A percentile compares a stretch with the other conserved stretches of the same genome.
Conservation (phyloP, 2,888 invertebrate genomes). For the Phaedon cochleariae region DNA sequence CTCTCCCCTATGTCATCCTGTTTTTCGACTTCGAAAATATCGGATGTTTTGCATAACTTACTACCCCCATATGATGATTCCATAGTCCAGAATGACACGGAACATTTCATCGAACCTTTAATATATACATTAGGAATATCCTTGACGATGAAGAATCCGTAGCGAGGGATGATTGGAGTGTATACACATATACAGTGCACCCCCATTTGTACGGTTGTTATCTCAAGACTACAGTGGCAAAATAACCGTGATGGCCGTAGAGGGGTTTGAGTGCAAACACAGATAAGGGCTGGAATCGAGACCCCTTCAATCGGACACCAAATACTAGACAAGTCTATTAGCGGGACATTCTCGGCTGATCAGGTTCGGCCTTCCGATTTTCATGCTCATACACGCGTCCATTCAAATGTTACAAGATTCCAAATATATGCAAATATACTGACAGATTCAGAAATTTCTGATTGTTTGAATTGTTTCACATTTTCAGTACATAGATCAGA, state of each 20-base stretch:
- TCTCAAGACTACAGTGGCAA: conserved; percentile 53
- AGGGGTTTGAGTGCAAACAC: conserved; percentile 51
- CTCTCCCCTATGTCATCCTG: too few species aligned
- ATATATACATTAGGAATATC: too few species aligned
- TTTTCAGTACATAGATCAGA: too few species aligned
- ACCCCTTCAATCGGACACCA: conserved; percentile 44
- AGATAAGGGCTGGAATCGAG: conserved; percentile 47
- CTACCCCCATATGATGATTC: too few species aligned
- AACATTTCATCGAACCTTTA: too few species aligned
- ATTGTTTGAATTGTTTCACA: too few species aligned
- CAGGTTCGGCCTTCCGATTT: not conserved
- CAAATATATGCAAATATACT: too few species aligned
- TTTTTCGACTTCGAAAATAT: too few species aligned
- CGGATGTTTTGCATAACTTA: too few species aligned
- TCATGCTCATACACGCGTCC: not conserved
- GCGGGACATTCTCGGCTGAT: conserved; percentile 38
- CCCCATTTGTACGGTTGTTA: conserved; percentile 51
- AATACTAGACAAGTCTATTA: conserved; percentile 55
- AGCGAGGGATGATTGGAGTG: conserved; percentile 1
- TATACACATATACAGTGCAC: conserved; percentile 19
- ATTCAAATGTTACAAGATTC: too few species aligned
- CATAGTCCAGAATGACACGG: too few species aligned
- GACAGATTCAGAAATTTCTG: too few species aligned
- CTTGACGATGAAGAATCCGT: conserved; percentile 6
- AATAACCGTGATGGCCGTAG: conserved; percentile 50